Conservation (phyloP, 2,113 vertebrate species). For the Grammomys surdaster region DNA sequence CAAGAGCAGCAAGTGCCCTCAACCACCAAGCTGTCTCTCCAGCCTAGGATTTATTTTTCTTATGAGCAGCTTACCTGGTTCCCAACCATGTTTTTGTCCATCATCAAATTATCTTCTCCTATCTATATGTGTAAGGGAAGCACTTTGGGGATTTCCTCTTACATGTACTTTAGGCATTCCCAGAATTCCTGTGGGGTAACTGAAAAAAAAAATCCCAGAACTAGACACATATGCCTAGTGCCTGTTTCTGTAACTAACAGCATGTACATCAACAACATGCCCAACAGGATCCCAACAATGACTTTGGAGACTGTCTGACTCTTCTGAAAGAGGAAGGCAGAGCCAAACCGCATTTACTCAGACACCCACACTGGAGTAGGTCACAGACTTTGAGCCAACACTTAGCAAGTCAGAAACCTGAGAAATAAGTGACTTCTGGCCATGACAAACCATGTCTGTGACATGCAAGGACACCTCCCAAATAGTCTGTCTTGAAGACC, state of each 20-base stretch:
- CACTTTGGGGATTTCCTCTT: background rate
- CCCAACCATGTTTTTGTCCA: background rate
- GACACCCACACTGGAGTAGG: rapidly evolving
- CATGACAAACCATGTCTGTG: rapidly evolving
- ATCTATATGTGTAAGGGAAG: background rate
- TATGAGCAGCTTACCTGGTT: background rate
- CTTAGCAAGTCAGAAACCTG: background rate
- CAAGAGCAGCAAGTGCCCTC: background rate
- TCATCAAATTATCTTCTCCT: background rate
- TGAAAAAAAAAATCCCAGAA: background rate
- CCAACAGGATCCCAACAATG: background rate
- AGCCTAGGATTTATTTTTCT: background rate
- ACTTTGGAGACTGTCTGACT: background rate
- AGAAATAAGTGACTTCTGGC: background rate
- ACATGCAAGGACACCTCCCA: background rate
- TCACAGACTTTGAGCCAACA: background rate
- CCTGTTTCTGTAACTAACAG: background rate
- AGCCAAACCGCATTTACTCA: background rate
- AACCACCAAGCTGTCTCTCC: background rate
- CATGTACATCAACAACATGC: background rate
- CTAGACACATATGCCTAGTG: background rate
- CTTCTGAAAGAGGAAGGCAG: background rate
- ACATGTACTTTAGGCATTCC: background rate
- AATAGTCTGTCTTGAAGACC: background rate
- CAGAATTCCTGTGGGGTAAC: background rate